phyloP scores from a whole-genome alignment of 1,140 invertebrate genomes.

The Ephestia elutella region DNA sequence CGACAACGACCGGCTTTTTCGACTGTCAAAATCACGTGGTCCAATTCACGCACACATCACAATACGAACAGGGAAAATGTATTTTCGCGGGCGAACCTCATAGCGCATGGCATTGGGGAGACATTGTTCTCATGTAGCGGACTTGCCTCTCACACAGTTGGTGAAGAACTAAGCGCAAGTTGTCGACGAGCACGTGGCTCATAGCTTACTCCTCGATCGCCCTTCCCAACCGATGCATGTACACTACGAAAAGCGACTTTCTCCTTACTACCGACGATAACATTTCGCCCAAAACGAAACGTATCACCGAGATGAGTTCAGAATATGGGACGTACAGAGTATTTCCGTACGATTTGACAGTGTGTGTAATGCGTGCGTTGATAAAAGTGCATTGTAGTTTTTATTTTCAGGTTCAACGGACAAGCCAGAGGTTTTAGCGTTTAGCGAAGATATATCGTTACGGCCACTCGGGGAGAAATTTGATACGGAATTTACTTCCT shows the following conservation, averaged over 20 bases:
- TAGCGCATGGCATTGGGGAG: conserved; percentile 58
- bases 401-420: conserved; percentile 22
- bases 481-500: conserved; percentile 34
- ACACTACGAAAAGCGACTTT: conserved; percentile 60
- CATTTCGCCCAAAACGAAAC: conserved; percentile 39
- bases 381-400: conserved; percentile 58
- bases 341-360: conserved; percentile 62
- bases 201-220: conserved; percentile 64
- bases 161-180: conserved; percentile 72
- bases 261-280: conserved; percentile 36
- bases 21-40: conserved; percentile 68
- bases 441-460: conserved; percentile 29
- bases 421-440: not conserved
- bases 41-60: conserved; percentile 34
- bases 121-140: conserved; percentile 63
- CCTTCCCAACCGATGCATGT: conserved; percentile 54
- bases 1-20: conserved; percentile 43
- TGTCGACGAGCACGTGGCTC: conserved; percentile 65
- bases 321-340: conserved; percentile 67
- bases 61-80: conserved; percentile 35
- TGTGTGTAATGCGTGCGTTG: conserved; percentile 48
- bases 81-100: conserved; percentile 45
- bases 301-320: conserved; percentile 50
- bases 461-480: conserved; percentile 31
- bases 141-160: conserved; percentile 71